Conservation (phyloP, 2,797 vertebrate species). For the Malacoraja senta region DNA sequence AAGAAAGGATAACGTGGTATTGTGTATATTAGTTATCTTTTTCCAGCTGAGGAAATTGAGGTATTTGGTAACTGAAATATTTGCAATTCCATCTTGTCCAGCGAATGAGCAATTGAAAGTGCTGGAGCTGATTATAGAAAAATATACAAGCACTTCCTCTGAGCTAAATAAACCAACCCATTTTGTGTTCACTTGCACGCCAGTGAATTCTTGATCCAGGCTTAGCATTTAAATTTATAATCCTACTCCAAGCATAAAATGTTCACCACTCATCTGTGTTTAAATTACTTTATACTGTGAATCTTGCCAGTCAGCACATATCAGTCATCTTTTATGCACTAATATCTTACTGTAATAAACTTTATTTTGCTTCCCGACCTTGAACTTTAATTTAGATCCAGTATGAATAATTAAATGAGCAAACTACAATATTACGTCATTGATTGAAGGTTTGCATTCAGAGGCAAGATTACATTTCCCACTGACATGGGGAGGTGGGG, state of each 20-base stretch:
- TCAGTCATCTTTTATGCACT: background rate
- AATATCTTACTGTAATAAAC: background rate
- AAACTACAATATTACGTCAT: background rate
- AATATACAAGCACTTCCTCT: background rate
- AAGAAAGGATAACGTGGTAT: background rate
- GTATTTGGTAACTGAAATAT: background rate
- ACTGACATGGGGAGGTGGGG: no score
- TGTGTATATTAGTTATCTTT: background rate
- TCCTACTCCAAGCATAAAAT: background rate
- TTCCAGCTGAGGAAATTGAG: background rate
- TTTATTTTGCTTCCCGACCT: background rate
- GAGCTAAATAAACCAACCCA: background rate
- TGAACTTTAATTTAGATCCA: background rate
- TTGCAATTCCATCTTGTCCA: background rate
- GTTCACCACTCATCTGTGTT: background rate
- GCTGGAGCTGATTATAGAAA: background rate
- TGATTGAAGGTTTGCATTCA: no score
- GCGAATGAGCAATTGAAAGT: background rate
- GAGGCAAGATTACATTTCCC: no score
- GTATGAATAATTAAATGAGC: background rate
- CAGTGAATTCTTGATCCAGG: slow-evolving; percentile 21
- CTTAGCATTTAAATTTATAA: slow-evolving; percentile 26
- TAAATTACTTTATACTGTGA: background rate
- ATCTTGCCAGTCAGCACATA: slow-evolving; percentile 7
- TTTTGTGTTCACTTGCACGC: background rate